Evolutionary conservation across 2,113 vertebrate species (phyloP).

Genomic region (Chascanopsetta lugubris): DNA sequence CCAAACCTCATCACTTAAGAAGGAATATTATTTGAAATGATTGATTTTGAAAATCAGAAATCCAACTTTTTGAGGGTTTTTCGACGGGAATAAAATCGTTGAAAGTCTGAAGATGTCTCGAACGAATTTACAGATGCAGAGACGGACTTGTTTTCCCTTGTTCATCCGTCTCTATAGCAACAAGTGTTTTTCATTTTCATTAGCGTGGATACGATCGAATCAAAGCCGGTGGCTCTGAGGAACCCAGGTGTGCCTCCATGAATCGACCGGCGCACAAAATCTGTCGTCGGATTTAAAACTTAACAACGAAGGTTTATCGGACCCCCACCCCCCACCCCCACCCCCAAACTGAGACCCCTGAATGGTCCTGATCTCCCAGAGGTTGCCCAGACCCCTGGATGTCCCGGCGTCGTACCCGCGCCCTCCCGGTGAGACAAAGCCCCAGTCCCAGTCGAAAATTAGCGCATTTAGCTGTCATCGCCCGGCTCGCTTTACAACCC

Average conservation of each 20-base stretch:
- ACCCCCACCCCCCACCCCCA: conserved; percentile 18
- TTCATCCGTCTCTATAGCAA: not conserved
- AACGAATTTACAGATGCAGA: not conserved
- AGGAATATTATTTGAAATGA: too few species aligned
- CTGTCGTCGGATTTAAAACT: not conserved
- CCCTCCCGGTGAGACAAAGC: conserved; percentile 88
- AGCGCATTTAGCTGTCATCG: conserved; percentile 99
- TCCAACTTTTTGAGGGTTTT: too few species aligned
- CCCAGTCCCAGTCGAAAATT: conserved; percentile 93
- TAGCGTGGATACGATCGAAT: not conserved
- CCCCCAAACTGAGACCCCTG: too few species aligned
- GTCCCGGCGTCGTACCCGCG: conserved; percentile 82
- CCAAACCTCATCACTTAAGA: too few species aligned
- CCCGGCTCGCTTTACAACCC: conserved; percentile 96
- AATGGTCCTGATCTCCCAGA: conserved; percentile 22
- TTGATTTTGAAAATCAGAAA: too few species aligned
- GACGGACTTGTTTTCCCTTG: not conserved
- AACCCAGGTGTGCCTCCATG: not conserved
- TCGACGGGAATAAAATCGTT: too few species aligned
- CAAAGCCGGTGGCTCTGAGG: not conserved
- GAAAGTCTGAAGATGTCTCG: too few species aligned
- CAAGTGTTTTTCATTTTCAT: not conserved
- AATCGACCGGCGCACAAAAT: not conserved
- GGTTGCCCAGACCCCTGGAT: conserved; percentile 61
- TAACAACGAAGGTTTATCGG: not conserved